phyloP scores from a whole-genome alignment of 2,797 vertebrate genomes.

The Mustela erminea region DNA sequence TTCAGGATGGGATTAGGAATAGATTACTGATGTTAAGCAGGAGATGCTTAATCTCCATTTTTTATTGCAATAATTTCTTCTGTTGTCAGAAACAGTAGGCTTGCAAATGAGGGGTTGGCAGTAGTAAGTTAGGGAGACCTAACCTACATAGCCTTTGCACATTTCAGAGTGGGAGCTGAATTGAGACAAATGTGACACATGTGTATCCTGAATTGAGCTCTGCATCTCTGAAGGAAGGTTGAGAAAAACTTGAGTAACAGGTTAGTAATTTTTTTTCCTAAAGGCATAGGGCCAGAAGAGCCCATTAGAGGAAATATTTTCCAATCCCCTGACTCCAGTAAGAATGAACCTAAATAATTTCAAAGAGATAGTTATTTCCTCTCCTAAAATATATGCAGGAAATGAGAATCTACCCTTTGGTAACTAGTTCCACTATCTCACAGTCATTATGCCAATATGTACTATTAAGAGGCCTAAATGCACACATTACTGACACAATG shows the following conservation, averaged over 20 bases:
- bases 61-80: not conserved
- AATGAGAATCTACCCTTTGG: conserved; percentile 77
- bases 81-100: not conserved
- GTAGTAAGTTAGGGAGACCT: not conserved
- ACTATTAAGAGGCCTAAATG: conserved; percentile 77
- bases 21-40: not conserved
- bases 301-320: conserved; percentile 35
- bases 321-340: conserved; percentile 33
- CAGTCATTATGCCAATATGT: conserved; percentile 67
- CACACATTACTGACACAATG: conserved; percentile 80
- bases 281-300: conserved; percentile 6
- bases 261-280: conserved; percentile 40
- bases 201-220: not conserved
- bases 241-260: conserved; percentile 69
- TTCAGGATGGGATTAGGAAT: not conserved
- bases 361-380: conserved; percentile 68
- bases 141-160: not conserved
- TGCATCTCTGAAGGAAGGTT: conserved; percentile 59
- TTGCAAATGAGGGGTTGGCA: not conserved
- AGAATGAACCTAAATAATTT: conserved; percentile 74
- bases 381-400: conserved; percentile 74
- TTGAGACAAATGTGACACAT: not conserved
- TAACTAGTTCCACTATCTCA: conserved; percentile 76
- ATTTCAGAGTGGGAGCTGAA: not conserved
- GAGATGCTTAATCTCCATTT: not conserved